Conservation (phyloP, 2,888 invertebrate genomes). For the Mallateleia sp. region DNA sequence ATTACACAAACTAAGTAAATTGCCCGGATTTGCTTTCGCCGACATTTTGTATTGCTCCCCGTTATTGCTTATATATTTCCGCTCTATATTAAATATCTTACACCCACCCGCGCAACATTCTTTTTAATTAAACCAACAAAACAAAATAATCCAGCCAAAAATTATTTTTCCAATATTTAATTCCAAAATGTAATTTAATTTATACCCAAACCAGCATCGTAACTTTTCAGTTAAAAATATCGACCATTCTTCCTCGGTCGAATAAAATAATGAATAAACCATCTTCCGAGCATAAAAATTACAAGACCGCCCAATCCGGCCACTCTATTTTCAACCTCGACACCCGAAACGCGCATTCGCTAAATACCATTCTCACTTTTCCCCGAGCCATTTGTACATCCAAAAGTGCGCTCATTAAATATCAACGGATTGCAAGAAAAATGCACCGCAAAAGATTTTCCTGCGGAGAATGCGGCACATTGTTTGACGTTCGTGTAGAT, state of each 20-base stretch:
- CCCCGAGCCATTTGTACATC: no score
- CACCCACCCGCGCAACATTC: neutral
- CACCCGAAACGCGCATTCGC: no score
- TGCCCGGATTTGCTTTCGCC: neutral
- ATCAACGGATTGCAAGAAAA: conserved; percentile 53
- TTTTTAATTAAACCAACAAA: neutral
- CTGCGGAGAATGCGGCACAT: conserved; percentile 60
- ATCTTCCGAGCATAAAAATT: no score
- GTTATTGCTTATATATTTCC: neutral
- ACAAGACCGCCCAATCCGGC: no score
- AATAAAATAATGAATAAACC: no score
- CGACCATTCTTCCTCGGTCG: no score
- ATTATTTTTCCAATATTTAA: neutral
- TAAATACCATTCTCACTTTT: no score
- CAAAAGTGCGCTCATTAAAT: conserved; percentile 58
- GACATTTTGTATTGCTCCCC: neutral
- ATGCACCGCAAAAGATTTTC: conserved; percentile 58
- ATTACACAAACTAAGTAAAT: neutral
- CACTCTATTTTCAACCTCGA: no score
- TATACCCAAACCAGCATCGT: no score
- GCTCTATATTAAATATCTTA: neutral
- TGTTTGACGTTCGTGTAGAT: conserved; percentile 73
- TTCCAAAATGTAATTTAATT: neutral
- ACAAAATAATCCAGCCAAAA: neutral
- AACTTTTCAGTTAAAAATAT: no score